Evolutionary conservation across 2,888 invertebrate genomes (phyloP).

Genomic region (Girardia tigrina): DNA sequence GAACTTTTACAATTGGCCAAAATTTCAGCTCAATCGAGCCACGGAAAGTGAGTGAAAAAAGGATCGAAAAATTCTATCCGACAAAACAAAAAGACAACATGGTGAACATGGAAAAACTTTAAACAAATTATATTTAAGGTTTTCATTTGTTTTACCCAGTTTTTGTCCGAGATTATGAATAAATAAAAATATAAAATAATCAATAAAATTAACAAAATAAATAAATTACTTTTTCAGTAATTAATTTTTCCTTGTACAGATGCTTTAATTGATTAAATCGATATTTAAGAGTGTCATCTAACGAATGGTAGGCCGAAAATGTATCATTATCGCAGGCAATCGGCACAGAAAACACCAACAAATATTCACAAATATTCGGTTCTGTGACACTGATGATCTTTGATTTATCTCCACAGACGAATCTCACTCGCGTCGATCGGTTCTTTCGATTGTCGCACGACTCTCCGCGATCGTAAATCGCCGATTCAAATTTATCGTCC

Average conservation of each 20-base stretch:
- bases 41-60: too few relatives aligned
- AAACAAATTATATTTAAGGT: too few relatives aligned
- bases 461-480: not conserved
- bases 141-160: too few relatives aligned
- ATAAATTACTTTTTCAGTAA: not conserved
- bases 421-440: not conserved
- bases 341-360: not conserved
- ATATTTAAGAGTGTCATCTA: not conserved
- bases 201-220: too few relatives aligned
- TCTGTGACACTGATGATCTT: not conserved
- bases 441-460: not conserved
- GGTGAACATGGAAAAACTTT: too few relatives aligned
- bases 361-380: conserved; percentile 2
- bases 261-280: not conserved
- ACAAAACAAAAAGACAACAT: too few relatives aligned
- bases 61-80: too few relatives aligned
- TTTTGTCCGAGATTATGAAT: too few relatives aligned
- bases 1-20: too few relatives aligned
- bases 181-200: too few relatives aligned
- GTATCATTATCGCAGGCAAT: not conserved
- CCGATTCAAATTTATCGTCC: not conserved
- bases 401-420: not conserved
- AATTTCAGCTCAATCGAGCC: too few relatives aligned
- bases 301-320: not conserved
- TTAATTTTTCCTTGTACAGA: not conserved